phyloP scores from a whole-genome alignment of 53 echinoderm and acorn worm genomes.

The Patiria pectinifera region DNA sequence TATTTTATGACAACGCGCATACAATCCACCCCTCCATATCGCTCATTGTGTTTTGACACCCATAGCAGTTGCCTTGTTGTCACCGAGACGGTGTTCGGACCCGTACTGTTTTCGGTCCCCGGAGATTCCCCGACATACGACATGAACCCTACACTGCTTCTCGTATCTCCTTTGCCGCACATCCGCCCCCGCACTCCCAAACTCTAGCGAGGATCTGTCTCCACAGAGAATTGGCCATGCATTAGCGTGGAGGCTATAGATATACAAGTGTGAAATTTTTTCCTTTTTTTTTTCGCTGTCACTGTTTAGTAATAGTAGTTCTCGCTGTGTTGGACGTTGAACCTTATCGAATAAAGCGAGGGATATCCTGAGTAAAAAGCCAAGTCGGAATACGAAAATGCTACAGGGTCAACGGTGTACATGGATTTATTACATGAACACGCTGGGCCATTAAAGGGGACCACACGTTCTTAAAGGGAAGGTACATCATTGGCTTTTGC shows the following conservation, averaged over 20 bases:
- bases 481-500: too few relatives aligned
- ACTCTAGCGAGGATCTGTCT: conserved; percentile 2
- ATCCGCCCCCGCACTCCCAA: conserved; percentile 34
- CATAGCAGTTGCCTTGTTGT: conserved; percentile 38
- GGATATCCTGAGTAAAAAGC: not conserved
- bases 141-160: conserved; percentile 23
- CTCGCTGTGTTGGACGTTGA: conserved; percentile 34
- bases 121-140: conserved; percentile 18
- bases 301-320: not conserved
- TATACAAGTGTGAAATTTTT: conserved; percentile 7
- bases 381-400: conserved; percentile 33
- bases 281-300: not conserved
- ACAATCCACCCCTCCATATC: conserved; percentile 4
- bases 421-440: not conserved
- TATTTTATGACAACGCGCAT: conserved; percentile 30
- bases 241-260: conserved; percentile 33
- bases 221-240: conserved; percentile 30
- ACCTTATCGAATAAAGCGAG: conserved; percentile 23
- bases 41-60: conserved; percentile 34
- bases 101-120: conserved; percentile 14
- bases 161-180: conserved; percentile 1
- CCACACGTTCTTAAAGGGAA: too few relatives aligned
- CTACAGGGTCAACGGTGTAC: conserved; percentile 22
- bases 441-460: not conserved
- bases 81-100: not conserved